These are phyloP conservation scores for Engraulis encrasicolus DNA, from an alignment of 2,113 vertebrate genomes.

Conservation along the genomic window DNA sequence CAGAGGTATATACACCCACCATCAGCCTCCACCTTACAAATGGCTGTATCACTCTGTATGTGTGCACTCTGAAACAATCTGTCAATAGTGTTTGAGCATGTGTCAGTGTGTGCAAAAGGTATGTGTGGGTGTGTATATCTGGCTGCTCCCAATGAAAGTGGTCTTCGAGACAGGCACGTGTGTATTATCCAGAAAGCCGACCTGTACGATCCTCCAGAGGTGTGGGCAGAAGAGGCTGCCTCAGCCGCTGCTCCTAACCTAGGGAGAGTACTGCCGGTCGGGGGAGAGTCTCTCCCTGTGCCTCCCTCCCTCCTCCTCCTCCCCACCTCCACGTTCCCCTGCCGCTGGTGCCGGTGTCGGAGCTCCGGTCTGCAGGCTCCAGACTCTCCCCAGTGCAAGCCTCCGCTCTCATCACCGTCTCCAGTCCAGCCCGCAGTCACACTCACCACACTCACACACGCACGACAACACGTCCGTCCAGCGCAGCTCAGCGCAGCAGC, in stretches of 20 bases:
- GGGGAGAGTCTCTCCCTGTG: neutral
- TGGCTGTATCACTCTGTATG: neutral
- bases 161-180: too few species aligned
- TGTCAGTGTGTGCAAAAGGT: neutral
- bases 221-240: neutral
- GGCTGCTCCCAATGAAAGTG: too few species aligned
- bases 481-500: too few species aligned
- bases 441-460: neutral
- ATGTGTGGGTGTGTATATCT: neutral
- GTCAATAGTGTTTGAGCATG: neutral
- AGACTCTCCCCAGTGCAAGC: neutral
- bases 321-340: too few species aligned
- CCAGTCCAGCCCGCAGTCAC: neutral
- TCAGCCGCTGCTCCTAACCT: neutral
- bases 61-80: neutral
- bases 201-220: neutral
- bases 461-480: too few species aligned
- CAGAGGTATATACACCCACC: neutral
- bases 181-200: too few species aligned
- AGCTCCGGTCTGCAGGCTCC: constrained; percentile 6
- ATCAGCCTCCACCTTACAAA: neutral
- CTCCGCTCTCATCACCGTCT: neutral
- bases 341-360: neutral
- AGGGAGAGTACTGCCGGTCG: neutral
- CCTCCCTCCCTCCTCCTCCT: neutral